Evolutionary conservation across 2,888 invertebrate species (phyloP), one percentile per base, ranked within the genome.

Genomic region (Rhamnusium bicolor): DNA sequence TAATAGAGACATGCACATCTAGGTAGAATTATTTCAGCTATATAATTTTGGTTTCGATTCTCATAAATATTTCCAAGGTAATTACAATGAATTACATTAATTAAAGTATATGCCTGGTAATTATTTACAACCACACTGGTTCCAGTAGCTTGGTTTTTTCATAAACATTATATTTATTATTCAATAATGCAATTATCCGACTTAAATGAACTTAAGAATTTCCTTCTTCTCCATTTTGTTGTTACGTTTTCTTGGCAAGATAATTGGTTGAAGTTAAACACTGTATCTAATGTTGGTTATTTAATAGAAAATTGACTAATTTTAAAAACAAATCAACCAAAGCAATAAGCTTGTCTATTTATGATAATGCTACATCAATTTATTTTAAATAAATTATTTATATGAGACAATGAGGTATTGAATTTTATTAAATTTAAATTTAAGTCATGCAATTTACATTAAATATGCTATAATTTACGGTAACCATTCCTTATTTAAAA

Each of bases 1-100:
- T 79, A 80, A 83, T 81, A 80, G 79, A 83, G 81, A 84, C 84
- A 84, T 85, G 84, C 84, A 84, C 84, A 84, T 85, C 83, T 83
- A 83, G 82, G 83, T 82, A 84, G 79, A 79, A 81, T 84, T 82
- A 83, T 81, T 81, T 81, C 80, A 81, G 78, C 72, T 71, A 74
- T 83, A 74, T 83, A 82, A 85, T 85, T 84, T 83, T 66, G 72
- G 73, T 79, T 81, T 79, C 81, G 80, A 83, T 85, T 84, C 84
- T 81, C 84, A 85, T 84, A 84, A 85, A 85, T 84, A 83, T 84
- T 84, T 82, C 80, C 81, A 68, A 74, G 75, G 79, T 84, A 84
- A 85, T 85, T 85, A 79, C 76, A 47, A 74, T 69, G 75, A 78
- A 84, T 82, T 79, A 81, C 74, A 72, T 78, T 80, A 82, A 84